Evolutionary conservation across 2,888 invertebrate species (phyloP), one percentile per base, ranked within the genome.

Genomic region (Archips crataeganus): DNA sequence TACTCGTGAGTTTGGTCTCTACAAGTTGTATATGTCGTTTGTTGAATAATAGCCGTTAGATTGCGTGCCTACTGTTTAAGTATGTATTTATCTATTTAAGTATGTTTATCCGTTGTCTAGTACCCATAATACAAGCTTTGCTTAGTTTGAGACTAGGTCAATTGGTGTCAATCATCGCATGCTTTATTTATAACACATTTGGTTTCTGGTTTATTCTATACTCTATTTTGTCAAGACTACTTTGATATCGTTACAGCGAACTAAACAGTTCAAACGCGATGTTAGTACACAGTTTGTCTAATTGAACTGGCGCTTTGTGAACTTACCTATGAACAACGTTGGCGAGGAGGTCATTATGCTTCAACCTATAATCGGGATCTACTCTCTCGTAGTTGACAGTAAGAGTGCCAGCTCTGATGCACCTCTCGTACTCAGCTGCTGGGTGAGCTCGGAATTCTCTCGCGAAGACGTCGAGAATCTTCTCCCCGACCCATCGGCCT

Each of bases 361-460:
- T 98, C 77, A 99, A 95, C 87, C 97, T 96, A 93, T 99, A 99
- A 91, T 99, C 98, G 66, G 97, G 96, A 82, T 97, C 97, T 79
- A 99, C 98, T 90, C 97, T 96, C 87, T 98, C 97, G 86, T 98
- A 98, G 95, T 99, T 99, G 85, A 99, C 98, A 13, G 98, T 98
- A 82, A 99, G 95, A 23, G 98, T 98, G 61, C 99, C 99, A 49
- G 97, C 97, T 82, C 97, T 96, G 87, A 98, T 98, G 90, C 98
- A 98, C 77, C 98, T 95, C 90, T 98, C 98, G 92, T 98, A 98
- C 90, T 98, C 98, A 79, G 98, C 98, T 0, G 98, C 98, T 0
- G 98, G 98, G 90, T 98, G 98, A n/a, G 98, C 98, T 57, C 98
- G 95, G 90, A 99, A 99, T 93, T 99, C 99, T 72, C 97, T 95